A percentile compares a stretch with the other conserved stretches of the same genome.
Evolutionary conservation across 2,797 vertebrate genomes (phyloP).

Genomic region (Cetoscarus ocellatus): DNA sequence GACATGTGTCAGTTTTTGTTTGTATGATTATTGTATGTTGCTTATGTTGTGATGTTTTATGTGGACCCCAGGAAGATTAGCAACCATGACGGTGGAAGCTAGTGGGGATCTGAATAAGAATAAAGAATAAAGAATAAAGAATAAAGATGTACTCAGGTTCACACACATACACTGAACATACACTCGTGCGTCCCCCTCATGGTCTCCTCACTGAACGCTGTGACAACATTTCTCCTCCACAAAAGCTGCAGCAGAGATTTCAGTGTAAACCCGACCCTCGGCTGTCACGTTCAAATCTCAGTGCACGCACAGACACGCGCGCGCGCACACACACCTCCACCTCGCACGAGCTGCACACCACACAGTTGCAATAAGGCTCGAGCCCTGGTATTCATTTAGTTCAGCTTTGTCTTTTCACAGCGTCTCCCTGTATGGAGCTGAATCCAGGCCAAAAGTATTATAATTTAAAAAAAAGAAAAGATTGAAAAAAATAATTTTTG

Average conservation of each 20-base stretch:
- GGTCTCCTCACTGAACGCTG: background rate
- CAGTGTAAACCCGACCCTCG: slow-evolving; percentile 41
- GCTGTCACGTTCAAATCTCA: slow-evolving; percentile 52
- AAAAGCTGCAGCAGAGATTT: slow-evolving; percentile 52
- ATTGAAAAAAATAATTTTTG: too few species aligned
- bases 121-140: slow-evolving; percentile 46
- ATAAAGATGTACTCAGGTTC: slow-evolving; percentile 19
- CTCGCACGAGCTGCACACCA: slow-evolving; percentile 59
- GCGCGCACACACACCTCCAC: slow-evolving; percentile 19
- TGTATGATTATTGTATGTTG: too few species aligned
- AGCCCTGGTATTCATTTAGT: slow-evolving; percentile 72
- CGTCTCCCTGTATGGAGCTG: too few species aligned
- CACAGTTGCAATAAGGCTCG: slow-evolving; percentile 69
- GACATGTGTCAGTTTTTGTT: too few species aligned
- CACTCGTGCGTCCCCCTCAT: background rate
- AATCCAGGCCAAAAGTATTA: too few species aligned
- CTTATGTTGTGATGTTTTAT: too few species aligned
- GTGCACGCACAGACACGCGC: slow-evolving; percentile 19
- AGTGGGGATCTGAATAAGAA: too few species aligned
- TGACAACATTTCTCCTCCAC: slow-evolving; percentile 36
- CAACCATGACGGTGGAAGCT: too few species aligned
- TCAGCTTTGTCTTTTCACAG: slow-evolving; percentile 72
- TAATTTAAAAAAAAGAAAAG: too few species aligned
- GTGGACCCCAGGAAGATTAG: too few species aligned
- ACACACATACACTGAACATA: background rate